Evolutionary conservation across 2,113 vertebrate genomes (phyloP).

Genomic region (Burhinus bistriatus): DNA sequence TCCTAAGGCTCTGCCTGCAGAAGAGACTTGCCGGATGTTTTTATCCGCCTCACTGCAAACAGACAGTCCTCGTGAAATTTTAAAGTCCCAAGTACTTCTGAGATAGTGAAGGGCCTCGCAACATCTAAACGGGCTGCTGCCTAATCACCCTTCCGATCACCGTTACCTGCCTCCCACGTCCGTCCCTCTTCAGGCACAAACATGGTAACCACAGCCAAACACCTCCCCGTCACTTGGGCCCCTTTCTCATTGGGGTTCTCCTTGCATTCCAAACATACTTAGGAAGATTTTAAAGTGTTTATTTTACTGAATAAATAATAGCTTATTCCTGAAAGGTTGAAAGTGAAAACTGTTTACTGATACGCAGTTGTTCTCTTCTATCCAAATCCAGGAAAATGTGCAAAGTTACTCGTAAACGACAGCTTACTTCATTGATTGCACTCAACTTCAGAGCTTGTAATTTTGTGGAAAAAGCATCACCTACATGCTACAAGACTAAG

Average conservation of each 20-base stretch:
- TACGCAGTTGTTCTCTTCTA: not conserved
- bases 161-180: not conserved
- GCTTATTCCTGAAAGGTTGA: not conserved
- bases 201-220: not conserved
- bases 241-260: not conserved
- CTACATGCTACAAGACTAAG: not conserved
- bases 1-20: not conserved
- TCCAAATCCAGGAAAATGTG: not conserved
- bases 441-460: not conserved
- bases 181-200: not conserved
- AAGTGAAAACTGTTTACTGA: not conserved
- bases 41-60: too few relatives aligned
- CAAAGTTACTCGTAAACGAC: not conserved
- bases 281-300: not conserved
- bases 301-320: not conserved
- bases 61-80: not conserved
- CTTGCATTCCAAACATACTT: not conserved
- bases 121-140: not conserved
- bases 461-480: not conserved
- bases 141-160: too few relatives aligned
- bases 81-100: not conserved
- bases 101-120: fast-evolving
- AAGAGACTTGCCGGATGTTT: not conserved
- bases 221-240: too few relatives aligned
- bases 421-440: too few relatives aligned